Base-by-base conservation (phyloP, 2,113 vertebrate species). In the Orthonyx spaldingii region DNA sequence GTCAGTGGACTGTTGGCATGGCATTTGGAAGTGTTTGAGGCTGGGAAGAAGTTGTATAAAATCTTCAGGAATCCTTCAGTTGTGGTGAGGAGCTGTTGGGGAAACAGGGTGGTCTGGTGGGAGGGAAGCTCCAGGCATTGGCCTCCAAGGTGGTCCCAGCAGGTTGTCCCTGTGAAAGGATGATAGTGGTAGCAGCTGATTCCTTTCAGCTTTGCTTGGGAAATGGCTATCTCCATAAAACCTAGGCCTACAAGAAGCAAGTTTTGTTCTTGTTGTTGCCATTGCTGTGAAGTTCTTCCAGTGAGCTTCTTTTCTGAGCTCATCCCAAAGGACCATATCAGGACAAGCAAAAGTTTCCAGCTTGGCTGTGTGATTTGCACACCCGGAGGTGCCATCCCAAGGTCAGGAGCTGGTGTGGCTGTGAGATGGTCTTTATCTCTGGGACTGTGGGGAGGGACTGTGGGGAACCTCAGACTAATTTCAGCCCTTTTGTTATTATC, bases 281-380 rank as follows among this genome's bases (percentile, higher is more conserved):
- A 5, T 69, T 79, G 35, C 56, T 71, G 0, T 39, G 60, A 32
- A 60, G 52, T 16, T 55, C n/a, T 85, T 72, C 50, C 44, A 52
- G 39, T 66, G 30, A n/a, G 32, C 5, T 66, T 1, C 39, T 63
- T 74, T 70, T 50, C 7, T 71, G 83, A 46, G 35, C 21, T 32
- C 10, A 24, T 69, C 37, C 66, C 30, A 69, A 84, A 76, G 35
- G 39, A 42, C 30, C 2, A 0, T 20, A 9, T 16, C 14, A 27
- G 19, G 14, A 3, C 9, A 55, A 71, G 23, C 5, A 47, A 21
- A 46, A 63, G 17, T 10, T 32, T 53, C 19, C 15, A 5, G 0
- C 59, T 59, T 15, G 5, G 9, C 3, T 32, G 8, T 1, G 1
- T 44, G 24, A 28, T 72, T 39, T 49, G 15, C 7, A 1, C 8